A percentile compares a stretch with the other conserved stretches of the same genome.
These are phyloP conservation scores for Aphelinus certus DNA, from an alignment of 1,140 invertebrate genomes.

Conservation along the genomic window DNA sequence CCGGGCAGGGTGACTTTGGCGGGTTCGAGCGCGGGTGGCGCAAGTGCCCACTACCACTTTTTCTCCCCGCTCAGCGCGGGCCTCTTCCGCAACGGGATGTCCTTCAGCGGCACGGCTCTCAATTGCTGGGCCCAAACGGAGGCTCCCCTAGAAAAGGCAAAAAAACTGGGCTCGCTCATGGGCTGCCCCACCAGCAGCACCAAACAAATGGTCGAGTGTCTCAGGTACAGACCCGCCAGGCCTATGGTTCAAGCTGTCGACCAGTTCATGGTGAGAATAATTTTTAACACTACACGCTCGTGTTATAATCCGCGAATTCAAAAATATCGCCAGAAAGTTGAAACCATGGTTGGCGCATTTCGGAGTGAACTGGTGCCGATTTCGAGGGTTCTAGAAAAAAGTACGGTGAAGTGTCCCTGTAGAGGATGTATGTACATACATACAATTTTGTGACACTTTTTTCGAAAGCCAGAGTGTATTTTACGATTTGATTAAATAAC, in stretches of 20 bases:
- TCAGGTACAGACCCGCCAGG: constrained; percentile 71
- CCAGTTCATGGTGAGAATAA: constrained; percentile 64
- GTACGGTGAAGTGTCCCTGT: too few species aligned
- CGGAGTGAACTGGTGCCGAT: too few species aligned
- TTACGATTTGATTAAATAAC: too few species aligned
- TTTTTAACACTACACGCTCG: neutral
- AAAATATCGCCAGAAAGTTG: too few species aligned
- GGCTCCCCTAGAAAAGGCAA: constrained; percentile 74
- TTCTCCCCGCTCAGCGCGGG: constrained; percentile 61
- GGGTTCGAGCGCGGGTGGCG: constrained; percentile 67
- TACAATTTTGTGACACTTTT: too few species aligned
- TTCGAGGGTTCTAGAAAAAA: too few species aligned
- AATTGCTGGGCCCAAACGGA: constrained; percentile 76
- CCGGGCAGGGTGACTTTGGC: constrained; percentile 64
- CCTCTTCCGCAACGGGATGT: constrained; percentile 71
- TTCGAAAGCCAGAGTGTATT: too few species aligned
- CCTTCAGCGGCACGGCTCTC: constrained; percentile 80
- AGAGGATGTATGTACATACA: too few species aligned
- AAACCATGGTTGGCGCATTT: too few species aligned
- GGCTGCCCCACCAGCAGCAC: constrained; percentile 73
- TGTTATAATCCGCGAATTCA: too few species aligned
- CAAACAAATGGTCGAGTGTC: constrained; percentile 76
- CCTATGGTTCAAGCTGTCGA: constrained; percentile 60
- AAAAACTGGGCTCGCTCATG: constrained; percentile 71
- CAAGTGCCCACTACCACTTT: constrained; percentile 71